A percentile compares a stretch with the other conserved stretches of the same genome.
phyloP scores from a whole-genome alignment of 2,797 vertebrate species.

The Tachyglossus aculeatus region DNA sequence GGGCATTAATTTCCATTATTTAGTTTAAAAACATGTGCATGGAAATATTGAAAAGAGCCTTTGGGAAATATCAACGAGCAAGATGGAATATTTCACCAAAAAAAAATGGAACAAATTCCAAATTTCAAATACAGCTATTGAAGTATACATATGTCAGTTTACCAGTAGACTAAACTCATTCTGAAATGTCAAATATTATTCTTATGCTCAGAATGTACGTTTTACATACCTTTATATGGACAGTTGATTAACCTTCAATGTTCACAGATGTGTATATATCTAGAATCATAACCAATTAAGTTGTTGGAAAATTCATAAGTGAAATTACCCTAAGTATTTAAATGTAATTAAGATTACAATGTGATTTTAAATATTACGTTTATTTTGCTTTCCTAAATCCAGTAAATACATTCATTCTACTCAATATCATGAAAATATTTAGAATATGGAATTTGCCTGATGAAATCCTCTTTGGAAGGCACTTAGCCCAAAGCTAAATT shows the following conservation, averaged over 20 bases:
- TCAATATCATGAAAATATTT: background rate
- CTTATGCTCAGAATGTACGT: slow-evolving; percentile 53
- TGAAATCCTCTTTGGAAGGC: slow-evolving; percentile 25
- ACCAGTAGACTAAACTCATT: slow-evolving; percentile 37
- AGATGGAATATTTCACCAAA: slow-evolving; percentile 26
- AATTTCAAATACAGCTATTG: slow-evolving; percentile 24
- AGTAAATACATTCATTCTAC: background rate
- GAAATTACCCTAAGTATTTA: slow-evolving; percentile 40
- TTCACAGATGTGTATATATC: slow-evolving; percentile 41
- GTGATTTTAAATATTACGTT: slow-evolving; percentile 38
- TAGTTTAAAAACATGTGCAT: slow-evolving; percentile 24
- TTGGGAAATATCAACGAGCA: slow-evolving; percentile 22
- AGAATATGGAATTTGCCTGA: slow-evolving; percentile 30
- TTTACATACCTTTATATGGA: slow-evolving; percentile 49
- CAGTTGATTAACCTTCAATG: slow-evolving; percentile 55
- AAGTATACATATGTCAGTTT: slow-evolving; percentile 66
- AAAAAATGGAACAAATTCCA: slow-evolving; percentile 28
- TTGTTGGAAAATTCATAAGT: slow-evolving; percentile 58
- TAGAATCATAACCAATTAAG: background rate
- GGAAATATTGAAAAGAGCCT: slow-evolving; percentile 31
- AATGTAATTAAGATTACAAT: slow-evolving; percentile 43
- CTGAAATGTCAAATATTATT: slow-evolving; percentile 51
- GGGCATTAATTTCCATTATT: slow-evolving; percentile 8
- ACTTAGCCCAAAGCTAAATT: slow-evolving; percentile 18
- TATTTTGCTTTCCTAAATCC: slow-evolving; percentile 13